Evolutionary conservation across 2,888 invertebrate genomes (phyloP), one percentile per base, ranked within the genome.

Genomic region (Operophtera brumata): DNA sequence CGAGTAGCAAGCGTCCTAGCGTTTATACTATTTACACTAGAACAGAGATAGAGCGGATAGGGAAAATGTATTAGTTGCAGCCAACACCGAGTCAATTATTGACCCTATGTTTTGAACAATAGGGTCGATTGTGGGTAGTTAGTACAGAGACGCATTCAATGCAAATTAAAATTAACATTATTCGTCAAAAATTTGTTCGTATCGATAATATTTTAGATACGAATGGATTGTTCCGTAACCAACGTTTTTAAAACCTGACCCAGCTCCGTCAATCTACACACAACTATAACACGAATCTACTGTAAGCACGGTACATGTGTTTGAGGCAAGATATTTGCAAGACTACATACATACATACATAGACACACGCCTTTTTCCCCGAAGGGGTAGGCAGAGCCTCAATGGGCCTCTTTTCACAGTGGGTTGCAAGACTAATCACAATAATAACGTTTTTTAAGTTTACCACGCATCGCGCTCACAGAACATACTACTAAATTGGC

Each of bases 21-120:
- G 59, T 56, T 50, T 53, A 58, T 6, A 48, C 43, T 52, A 63
- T 59, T 55, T 52, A 63, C 43, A 36, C 34, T 36, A 36, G 45
- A 64, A 59, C 53, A 61, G 54, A 57, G 46, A 61, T 50, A 60
- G 30, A 60, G 48, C 60, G 44, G 47, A 37, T 7, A 51, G 52
- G 44, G 36, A 54, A 47, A 54, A 36, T 42, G 59, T 56, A 64
- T 73, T 72, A 75, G 67, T 67, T 50, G 66, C 70, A 75, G 69
- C 73, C 74, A 65, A 69, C 70, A 75, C 71, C 71, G 57, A 64
- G 45, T 49, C 36, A 39, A 54, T 60, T 60, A 49, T 52, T 53
- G 59, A 62, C 60, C 56, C 44, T 60, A 55, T 51, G 55, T 39
- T 43, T 14, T 20, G 13, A 43, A 53, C 25, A 12, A 49, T 65